Evolutionary conservation across 2,113 vertebrate genomes (phyloP), one percentile per base, ranked within the genome.

Genomic region (Nansenia antarctica): DNA sequence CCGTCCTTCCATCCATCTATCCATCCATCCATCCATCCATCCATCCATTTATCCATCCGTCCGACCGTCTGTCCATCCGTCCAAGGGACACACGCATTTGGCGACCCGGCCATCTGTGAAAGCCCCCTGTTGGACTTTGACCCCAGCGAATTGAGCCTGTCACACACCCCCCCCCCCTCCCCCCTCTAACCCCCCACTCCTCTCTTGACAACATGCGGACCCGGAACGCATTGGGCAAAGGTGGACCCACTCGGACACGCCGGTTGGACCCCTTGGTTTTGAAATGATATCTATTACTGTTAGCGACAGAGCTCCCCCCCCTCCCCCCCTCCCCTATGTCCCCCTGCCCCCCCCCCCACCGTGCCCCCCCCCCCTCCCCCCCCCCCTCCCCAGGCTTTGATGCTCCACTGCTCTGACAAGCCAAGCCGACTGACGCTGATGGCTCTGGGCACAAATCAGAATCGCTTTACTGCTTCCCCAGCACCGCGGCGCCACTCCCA

Each of bases 281-380:
- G 90, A 94, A 92, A 94, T 94, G 89, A 94, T 93, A 95, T 95
- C 95, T 90, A 93, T 96, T 94, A 94, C 94, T 94, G 87, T 92
- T 94, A 92, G 91, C 93, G 93, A 94, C 94, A 95, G 92, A 89
- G 75, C 90, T 92, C 90, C 86, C 80, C 87, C 83, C 92, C 88
- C 84, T 82, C 81, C 11, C 24, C n/a, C n/a, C n/a, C n/a, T n/a
- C n/a, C n/a, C n/a, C n/a, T n/a, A n/a, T n/a, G n/a, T n/a, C 86
- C 80, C 87, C 83, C 92, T 88, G 83, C 82, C 81, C 11, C 24
- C 90, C 91, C 90, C 86, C 80, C 87, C 83, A 92, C 88, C 84
- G 83, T 81, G 9, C 24, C 90, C 86, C 80, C 87, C 83, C 92
- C 88, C 84, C 82, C 81, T 9, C 24, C 90, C 91, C 90, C 86